phyloP scores from a whole-genome alignment of 2,797 vertebrate genomes.

The Melanotaenia boesemani region DNA sequence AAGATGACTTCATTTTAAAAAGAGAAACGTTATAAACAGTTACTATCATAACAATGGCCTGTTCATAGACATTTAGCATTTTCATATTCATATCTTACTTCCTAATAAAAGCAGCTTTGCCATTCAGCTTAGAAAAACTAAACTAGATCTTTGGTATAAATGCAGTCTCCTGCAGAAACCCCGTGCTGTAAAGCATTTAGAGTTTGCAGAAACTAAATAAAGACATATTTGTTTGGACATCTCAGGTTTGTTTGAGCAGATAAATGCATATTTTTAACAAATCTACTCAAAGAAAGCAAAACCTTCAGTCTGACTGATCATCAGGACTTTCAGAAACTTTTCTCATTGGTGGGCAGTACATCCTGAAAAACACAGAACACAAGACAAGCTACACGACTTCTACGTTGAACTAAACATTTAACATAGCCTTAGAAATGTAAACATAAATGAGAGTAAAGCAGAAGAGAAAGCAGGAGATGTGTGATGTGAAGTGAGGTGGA shows the following conservation, averaged over 20 bases:
- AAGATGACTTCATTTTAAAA: background rate
- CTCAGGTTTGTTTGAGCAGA: background rate
- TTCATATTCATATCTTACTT: too few species aligned
- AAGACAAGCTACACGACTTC: slow-evolving; percentile 12
- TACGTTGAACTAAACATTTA: background rate
- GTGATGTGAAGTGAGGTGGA: background rate
- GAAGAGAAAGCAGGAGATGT: slow-evolving; percentile 3
- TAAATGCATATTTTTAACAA: background rate
- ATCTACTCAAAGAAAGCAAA: background rate
- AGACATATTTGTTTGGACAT: background rate
- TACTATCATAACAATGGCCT: too few species aligned
- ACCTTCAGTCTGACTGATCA: background rate
- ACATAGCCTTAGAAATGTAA: slow-evolving; percentile 52
- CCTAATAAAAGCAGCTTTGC: too few species aligned
- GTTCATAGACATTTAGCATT: too few species aligned
- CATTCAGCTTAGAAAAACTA: background rate
- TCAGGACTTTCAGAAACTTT: background rate
- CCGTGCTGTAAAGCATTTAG: background rate
- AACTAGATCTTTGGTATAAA: background rate
- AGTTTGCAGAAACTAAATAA: background rate
- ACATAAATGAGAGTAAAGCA: slow-evolving; percentile 38
- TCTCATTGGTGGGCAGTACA: background rate
- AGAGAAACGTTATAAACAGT: too few species aligned
- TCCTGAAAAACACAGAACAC: slow-evolving; percentile 8
- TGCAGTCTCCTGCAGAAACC: background rate